Percentiles rank a stretch among this genome's conserved stretches.
Conservation (phyloP, 2,888 invertebrate genomes). For the Anodontia alba region DNA sequence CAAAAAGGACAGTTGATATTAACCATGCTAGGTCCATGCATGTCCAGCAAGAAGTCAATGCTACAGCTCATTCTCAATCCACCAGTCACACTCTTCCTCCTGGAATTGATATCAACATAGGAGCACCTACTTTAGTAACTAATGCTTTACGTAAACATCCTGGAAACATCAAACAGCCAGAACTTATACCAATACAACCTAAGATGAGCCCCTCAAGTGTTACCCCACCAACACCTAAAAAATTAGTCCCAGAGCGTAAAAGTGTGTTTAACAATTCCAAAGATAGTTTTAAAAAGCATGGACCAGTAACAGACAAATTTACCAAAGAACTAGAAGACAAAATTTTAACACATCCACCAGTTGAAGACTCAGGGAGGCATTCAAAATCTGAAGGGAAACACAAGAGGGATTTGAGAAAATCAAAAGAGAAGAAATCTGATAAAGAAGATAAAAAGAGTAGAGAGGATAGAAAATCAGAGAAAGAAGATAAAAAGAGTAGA, state of each 20-base stretch:
- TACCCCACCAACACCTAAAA: constrained; percentile 1
- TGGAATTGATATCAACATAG: not conserved
- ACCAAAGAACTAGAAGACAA: constrained; percentile 43
- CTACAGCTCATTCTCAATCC: not conserved
- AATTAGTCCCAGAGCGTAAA: not conserved
- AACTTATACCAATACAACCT: constrained; percentile 24
- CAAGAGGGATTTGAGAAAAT: not conserved
- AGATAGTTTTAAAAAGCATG: constrained; percentile 19
- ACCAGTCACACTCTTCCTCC: not conserved
- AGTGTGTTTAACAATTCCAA: not conserved
- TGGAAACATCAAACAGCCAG: constrained; percentile 29
- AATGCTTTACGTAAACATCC: constrained; percentile 24
- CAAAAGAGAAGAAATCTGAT: constrained; percentile 39
- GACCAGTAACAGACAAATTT: constrained; percentile 13
- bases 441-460: constrained; percentile 35
- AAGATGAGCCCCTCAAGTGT: not conserved
- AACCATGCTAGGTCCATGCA: not conserved
- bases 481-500: constrained; percentile 16
- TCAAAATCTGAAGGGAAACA: not conserved
- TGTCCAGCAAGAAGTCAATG: not conserved
- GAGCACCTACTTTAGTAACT: not conserved
- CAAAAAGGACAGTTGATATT: not conserved
- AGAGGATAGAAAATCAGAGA: constrained; percentile 6
- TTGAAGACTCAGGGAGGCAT: not conserved
- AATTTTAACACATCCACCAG: constrained; percentile 14